phyloP scores from a whole-genome alignment of 1,140 invertebrate species.

The Danaus plexippus region DNA sequence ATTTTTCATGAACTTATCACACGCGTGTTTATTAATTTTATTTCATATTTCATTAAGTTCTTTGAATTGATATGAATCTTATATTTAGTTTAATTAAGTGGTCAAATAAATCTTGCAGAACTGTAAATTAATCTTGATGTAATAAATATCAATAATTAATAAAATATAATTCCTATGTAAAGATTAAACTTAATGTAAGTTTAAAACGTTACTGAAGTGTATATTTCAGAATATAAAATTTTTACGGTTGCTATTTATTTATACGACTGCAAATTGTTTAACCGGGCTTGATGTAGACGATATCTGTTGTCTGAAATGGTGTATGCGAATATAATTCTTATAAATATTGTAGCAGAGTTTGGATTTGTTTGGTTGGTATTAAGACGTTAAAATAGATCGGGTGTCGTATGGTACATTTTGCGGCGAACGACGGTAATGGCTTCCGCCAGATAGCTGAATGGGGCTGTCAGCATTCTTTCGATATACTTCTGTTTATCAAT shows the following conservation, averaged over 20 bases:
- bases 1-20: no score
- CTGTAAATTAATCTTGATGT: no score
- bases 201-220: no score
- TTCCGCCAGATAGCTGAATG: conserved; percentile 51
- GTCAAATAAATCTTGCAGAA: no score
- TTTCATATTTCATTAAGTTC: no score
- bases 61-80: no score
- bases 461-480: conserved; percentile 30
- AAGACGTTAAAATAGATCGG: conserved; percentile 12
- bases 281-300: conserved; percentile 8
- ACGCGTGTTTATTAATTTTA: no score
- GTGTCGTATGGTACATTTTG: conserved; percentile 24
- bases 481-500: conserved; percentile 18
- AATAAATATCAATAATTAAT: no score
- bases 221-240: conserved; percentile 4
- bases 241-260: conserved; percentile 7
- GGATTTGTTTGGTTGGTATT: conserved; percentile 16
- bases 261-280: conserved; percentile 11
- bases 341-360: conserved; percentile 5
- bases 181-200: no score
- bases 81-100: no score
- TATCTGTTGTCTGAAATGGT: conserved; percentile 10
- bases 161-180: no score
- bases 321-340: conserved; percentile 17
- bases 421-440: conserved; percentile 42